These are phyloP conservation scores for Ochropleura plecta DNA, from an alignment of 2,888 invertebrate genomes.

Conservation along the genomic window DNA sequence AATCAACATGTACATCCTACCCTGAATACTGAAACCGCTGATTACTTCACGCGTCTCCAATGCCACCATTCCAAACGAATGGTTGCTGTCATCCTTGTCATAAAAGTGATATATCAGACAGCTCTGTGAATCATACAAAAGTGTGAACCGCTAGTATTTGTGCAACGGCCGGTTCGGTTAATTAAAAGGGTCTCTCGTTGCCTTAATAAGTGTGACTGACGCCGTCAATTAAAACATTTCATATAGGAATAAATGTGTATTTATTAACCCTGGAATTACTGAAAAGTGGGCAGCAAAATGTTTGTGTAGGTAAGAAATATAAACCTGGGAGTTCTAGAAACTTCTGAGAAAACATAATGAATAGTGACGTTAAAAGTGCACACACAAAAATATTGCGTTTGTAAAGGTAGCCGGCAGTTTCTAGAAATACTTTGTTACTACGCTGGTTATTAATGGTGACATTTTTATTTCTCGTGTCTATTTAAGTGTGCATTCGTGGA, in stretches of 20 bases:
- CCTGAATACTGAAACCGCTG: constrained; percentile 10
- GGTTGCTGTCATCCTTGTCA: constrained; percentile 29
- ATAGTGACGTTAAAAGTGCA: not conserved
- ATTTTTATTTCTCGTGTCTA: not conserved
- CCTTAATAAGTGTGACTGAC: constrained; percentile 35
- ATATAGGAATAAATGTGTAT: constrained; percentile 3
- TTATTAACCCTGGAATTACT: constrained; percentile 6
- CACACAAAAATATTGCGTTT: not conserved
- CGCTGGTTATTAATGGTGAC: not conserved
- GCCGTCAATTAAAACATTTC: constrained; percentile 26
- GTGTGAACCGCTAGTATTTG: constrained; percentile 49
- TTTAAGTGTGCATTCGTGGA: not conserved
- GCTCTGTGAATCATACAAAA: constrained; percentile 44
- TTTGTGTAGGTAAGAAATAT: not conserved
- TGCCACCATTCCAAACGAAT: constrained; percentile 20
- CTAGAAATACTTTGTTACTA: not conserved
- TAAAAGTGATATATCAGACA: constrained; percentile 29
- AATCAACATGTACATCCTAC: constrained; percentile 20
- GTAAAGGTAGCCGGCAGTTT: not conserved
- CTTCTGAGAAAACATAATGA: not conserved
- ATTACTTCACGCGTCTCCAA: constrained; percentile 14
- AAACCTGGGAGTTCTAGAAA: not conserved
- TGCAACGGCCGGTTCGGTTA: constrained; percentile 37
- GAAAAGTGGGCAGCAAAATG: not conserved
- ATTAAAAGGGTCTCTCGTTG: constrained; percentile 40